Base-by-base conservation (phyloP, 1,140 invertebrate genomes). In the Temnothorax longispinosus region DNA sequence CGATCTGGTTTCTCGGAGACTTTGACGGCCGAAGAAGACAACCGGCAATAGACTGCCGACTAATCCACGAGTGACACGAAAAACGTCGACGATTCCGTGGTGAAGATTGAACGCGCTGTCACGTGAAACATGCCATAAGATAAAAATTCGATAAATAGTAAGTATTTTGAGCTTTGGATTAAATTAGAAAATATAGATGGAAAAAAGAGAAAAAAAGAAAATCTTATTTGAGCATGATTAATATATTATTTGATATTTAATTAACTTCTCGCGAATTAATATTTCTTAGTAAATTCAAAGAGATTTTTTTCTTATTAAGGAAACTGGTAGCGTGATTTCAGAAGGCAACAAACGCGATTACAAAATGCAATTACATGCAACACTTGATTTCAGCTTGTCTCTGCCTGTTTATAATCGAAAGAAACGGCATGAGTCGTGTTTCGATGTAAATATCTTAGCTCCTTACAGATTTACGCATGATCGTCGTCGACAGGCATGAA, bases 401-500 rank as follows among this genome's bases (percentile, higher is more conserved):
- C 35, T n/a, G n/a, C 8, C 11, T 38, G 3, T 69, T 80, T 56
- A 47, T 35, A 38, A 87, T 71, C 32, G 32, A 54, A 47, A 62
- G 80, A 64, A 56, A 13, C 54, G 52, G 56, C 13, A 7, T 41
- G 41, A 62, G n/a, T 32, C 56, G 27, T 32, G 18, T 78, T 54
- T 41, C 64, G 81, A 90, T 89, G 89, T 92, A 92, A 92, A 91
- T 93, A 94, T 93, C 91, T 86, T 74, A 87, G 89, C 44, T 54
- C 21, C 87, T 82, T 76, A 89, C 88, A 87, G 93, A 91, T 93
- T 93, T 93, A 92, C 89, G 88, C 91, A 88, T 82, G 88, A 89
- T 89, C 91, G 77, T 91, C 88, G 91, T 93, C 91, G 92, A 92
- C 91, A 90, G 88, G 88, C 89, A 92, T 91, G 91, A 92, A 93